Evolutionary conservation across 2,888 invertebrate species (phyloP), one percentile per base, ranked within the genome.

Genomic region (Tetanocera ferruginea): DNA sequence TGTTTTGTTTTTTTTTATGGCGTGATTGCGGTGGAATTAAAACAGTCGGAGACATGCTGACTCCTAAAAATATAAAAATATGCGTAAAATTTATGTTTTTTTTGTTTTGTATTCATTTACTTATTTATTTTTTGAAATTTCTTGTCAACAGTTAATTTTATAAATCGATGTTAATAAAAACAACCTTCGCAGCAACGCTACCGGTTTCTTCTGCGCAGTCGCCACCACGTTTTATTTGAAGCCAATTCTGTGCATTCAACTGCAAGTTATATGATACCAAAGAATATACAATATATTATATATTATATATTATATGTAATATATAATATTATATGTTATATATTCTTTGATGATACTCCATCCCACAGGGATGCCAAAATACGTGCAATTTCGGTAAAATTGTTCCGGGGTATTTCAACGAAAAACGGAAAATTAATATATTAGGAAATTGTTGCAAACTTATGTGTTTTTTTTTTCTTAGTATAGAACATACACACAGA

Each of bases 31-130:
- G 71, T 23, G n/a, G 28, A 74, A 69, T 52, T 67, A 8, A 19
- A 43, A 43, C 19, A 66, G 72, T 25, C 52, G 80, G 79, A 77
- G 79, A 79, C 79, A 79, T 78, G 81, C 81, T 79, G 81, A 81
- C 81, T 81, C 79, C 75, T 76, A 67, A 77, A 73, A 79, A 78
- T 71, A 72, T 76, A 43, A 43, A 43, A 43, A 43, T 43, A 43
- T 14, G 43, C 43, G 43, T 28, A 55, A 64, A 9, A 37, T 52
- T 49, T 17, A 52, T 23, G 23, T 37, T 31, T 9, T 31, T 9
- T 52, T 57, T 76, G 76, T 76, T 78, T 31, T 69, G 2, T 43
- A 60, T 23, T 6, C 19, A 66, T 19, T 76, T 62, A 52, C 77
- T 4, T 71, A 51, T 34, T 52, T 66, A 43, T 55, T 43, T 72